A percentile compares a stretch with the other conserved stretches of the same genome.
Conservation (phyloP, 2,888 invertebrate species). For the Philereme transversata region DNA sequence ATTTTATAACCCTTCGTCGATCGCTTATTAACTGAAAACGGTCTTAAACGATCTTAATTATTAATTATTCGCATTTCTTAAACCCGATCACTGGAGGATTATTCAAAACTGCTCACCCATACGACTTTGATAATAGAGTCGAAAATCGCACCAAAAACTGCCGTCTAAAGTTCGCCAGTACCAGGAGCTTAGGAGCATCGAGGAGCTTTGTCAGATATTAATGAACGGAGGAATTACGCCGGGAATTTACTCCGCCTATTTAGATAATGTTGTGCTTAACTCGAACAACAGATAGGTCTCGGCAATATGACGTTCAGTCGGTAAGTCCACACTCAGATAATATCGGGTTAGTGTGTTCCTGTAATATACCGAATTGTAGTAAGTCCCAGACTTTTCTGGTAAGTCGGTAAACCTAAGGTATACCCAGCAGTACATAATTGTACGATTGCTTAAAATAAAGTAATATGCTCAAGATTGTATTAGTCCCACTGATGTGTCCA, state of each 20-base stretch:
- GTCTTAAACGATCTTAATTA: conserved; percentile 45
- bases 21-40: conserved; percentile 42
- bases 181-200: conserved; percentile 53
- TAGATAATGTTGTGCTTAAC: conserved; percentile 54
- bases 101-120: conserved; percentile 38
- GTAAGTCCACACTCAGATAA: conserved; percentile 17
- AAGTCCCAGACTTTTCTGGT: too few species aligned
- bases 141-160: conserved; percentile 42
- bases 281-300: conserved; percentile 34
- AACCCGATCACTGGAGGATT: conserved; percentile 44
- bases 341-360: not conserved
- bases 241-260: conserved; percentile 55
- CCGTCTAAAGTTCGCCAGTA: conserved; percentile 38
- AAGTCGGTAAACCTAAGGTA: too few species aligned
- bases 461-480: too few species aligned
- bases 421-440: too few species aligned
- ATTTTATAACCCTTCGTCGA: conserved; percentile 35
- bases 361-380: too few species aligned
- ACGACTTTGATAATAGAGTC: conserved; percentile 48
- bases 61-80: conserved; percentile 51
- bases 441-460: too few species aligned
- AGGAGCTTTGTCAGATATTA: conserved; percentile 67
- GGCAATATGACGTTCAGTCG: conserved; percentile 33
- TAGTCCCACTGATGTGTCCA: too few species aligned
- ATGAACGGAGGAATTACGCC: conserved; percentile 63